phyloP scores from a whole-genome alignment of 1,140 invertebrate species.

The Drosophila navojoa region DNA sequence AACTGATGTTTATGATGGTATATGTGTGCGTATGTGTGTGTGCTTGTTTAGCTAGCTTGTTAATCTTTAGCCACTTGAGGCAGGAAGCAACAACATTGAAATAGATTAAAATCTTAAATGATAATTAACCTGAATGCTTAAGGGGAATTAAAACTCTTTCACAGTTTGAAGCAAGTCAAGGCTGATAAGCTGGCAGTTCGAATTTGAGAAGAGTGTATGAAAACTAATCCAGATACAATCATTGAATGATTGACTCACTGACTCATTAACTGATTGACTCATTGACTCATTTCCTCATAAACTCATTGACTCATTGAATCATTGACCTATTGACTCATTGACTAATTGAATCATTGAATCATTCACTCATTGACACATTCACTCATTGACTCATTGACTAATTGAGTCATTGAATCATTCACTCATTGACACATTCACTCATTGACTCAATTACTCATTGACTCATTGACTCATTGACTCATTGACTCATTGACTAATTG shows the following conservation, averaged over 20 bases:
- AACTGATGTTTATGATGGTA: slow-evolving; percentile 42
- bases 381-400: slow-evolving; percentile 13
- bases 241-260: too few relatives aligned
- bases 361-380: slow-evolving; percentile 1
- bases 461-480: too few relatives aligned
- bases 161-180: not conserved
- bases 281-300: too few relatives aligned
- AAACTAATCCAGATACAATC: too few relatives aligned
- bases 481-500: too few relatives aligned
- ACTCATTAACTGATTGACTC: too few relatives aligned
- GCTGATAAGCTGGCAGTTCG: not conserved
- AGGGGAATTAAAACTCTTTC: slow-evolving; percentile 8
- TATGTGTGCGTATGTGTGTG: not conserved
- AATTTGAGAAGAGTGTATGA: too few relatives aligned
- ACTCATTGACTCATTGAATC: too few relatives aligned
- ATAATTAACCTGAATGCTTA: slow-evolving; percentile 16
- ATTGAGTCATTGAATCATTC: not conserved
- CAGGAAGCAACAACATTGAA: not conserved
- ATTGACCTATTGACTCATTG: too few relatives aligned
- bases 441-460: too few relatives aligned
- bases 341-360: not conserved
- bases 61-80: slow-evolving; percentile 14
- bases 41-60: not conserved
- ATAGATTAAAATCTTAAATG: slow-evolving; percentile 27
- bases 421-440: too few relatives aligned